Base-by-base conservation (phyloP, 2,797 vertebrate species). In the Poeciliopsis paucimaculata region DNA sequence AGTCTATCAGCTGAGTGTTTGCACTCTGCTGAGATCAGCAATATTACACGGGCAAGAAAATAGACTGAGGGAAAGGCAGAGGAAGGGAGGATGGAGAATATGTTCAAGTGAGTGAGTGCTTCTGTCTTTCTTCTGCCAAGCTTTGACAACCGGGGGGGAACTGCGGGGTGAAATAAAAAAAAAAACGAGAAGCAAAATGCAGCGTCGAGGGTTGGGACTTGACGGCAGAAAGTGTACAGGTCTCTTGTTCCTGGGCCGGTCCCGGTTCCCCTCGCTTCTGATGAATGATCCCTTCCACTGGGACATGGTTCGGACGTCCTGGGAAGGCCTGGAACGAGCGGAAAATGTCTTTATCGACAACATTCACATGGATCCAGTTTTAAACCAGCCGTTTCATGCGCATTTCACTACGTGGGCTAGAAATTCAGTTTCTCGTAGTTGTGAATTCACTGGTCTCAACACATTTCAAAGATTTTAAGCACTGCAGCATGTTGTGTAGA, bases 1-100 rank as follows among this genome's bases (percentile, higher is more conserved):
- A 86, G 86, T 91, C 91, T 91, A 93, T 95, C 92, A 93, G 89
- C 92, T 92, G 89, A 91, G 91, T 92, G 92, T 87, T 88, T 83
- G 86, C 87, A 85, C 86, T 92, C 90, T 93, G 94, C 92, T 93
- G 91, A 94, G 86, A 90, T 93, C 92, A 93, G 93, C 90, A 89
- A 83, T 90, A 92, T 91, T 64, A 60, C 34, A 51, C 41, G 86
- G 88, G 86, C 15, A 72, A 92, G 91, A 82, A 90, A 93, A 88
- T 90, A 87, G 85, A 85, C 83, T 43, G 64, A 81, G 76, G 78
- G 84, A 85, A 71, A 43, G 75, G 73, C 79, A 66, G 75, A 82
- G 83, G 79, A 74, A 68, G 68, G 76, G 72, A 72, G 68, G 79
- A 76, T 82, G 86, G 88, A 84, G 88, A 84, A 82, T 91, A 90